Percentiles rank a stretch among this genome's conserved stretches.
These are phyloP conservation scores for Rhegmatorhina hoffmannsi DNA, from an alignment of 2,113 vertebrate species.

Conservation along the genomic window DNA sequence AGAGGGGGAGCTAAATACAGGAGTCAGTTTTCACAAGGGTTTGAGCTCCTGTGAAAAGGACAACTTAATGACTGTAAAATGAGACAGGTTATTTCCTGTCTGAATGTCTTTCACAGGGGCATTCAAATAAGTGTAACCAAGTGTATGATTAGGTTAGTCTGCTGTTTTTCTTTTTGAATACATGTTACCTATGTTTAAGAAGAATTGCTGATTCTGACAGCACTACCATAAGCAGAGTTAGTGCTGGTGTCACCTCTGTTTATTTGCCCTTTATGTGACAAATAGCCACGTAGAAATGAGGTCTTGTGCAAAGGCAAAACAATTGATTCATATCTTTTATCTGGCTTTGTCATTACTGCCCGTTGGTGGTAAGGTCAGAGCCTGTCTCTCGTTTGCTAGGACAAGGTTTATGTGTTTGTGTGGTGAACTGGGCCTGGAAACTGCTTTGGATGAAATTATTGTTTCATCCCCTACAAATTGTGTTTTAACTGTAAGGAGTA, in stretches of 20 bases:
- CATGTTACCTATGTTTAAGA: accelerated
- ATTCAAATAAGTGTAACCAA: neutral
- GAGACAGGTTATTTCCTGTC: neutral
- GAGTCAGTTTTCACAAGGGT: neutral
- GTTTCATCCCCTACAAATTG: neutral
- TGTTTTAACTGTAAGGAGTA: neutral
- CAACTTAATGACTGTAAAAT: neutral
- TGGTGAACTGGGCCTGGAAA: neutral
- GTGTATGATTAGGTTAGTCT: neutral
- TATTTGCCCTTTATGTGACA: neutral
- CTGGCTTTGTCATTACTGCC: neutral
- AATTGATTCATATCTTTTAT: neutral
- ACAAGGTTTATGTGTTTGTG: neutral
- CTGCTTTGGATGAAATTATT: neutral
- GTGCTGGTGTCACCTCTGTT: neutral
- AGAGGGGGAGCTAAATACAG: neutral
- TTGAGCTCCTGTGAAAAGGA: neutral
- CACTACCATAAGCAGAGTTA: neutral
- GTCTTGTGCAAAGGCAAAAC: neutral
- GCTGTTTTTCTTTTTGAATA: neutral
- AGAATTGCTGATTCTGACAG: neutral
- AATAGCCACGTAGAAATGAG: neutral
- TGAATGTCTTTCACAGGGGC: neutral
- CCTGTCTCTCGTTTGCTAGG: neutral
- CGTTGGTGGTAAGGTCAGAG: neutral